These are phyloP conservation scores for Ammodytes dubius DNA, from an alignment of 2,113 vertebrate species.

Conservation along the genomic window DNA sequence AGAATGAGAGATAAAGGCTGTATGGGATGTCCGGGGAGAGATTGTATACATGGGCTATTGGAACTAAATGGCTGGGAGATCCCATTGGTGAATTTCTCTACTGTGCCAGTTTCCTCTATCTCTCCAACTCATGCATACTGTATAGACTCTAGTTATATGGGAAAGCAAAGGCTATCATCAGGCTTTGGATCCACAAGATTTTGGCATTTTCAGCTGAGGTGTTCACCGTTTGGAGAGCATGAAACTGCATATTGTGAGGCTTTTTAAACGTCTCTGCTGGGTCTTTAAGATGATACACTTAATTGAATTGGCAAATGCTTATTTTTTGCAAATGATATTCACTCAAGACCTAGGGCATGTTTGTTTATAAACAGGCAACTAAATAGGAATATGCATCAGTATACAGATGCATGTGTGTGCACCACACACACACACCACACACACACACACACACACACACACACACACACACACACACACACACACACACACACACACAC, in stretches of 20 bases:
- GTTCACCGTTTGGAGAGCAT: constrained; percentile 22
- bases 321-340: constrained; percentile 73
- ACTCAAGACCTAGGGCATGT: constrained; percentile 60
- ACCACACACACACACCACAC: constrained; percentile 9
- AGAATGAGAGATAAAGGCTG: constrained; percentile 9
- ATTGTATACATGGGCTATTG: constrained; percentile 23
- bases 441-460: constrained; percentile 12
- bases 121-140: constrained; percentile 55
- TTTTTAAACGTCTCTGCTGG: constrained; percentile 40
- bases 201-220: constrained; percentile 29
- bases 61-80: constrained; percentile 36
- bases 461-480: constrained; percentile 5
- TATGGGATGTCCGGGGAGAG: constrained; percentile 21
- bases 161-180: constrained; percentile 34
- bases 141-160: constrained; percentile 19
- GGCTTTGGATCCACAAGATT: constrained; percentile 1
- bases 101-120: constrained; percentile 36
- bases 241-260: neutral
- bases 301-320: constrained; percentile 76
- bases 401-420: constrained; percentile 50
- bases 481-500: constrained; percentile 34
- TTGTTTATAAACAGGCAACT: constrained; percentile 66
- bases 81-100: constrained; percentile 41
- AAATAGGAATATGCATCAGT: constrained; percentile 67
- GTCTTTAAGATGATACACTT: constrained; percentile 60